Evolutionary conservation across 2,888 invertebrate genomes (phyloP), one percentile per base, ranked within the genome.

Genomic region (Diaphora mendica): DNA sequence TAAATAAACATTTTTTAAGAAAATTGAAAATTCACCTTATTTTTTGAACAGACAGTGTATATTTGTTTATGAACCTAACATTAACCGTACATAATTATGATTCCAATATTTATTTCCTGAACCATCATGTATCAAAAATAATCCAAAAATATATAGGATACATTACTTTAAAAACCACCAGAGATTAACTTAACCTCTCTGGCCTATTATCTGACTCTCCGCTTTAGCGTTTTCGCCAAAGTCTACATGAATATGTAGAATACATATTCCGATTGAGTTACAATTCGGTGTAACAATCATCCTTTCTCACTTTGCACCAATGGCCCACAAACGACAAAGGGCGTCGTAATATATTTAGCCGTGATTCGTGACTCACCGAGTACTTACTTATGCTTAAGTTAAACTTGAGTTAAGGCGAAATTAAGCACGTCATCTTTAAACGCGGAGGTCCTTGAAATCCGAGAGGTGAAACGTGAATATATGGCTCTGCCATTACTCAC

Each of bases 311-410:
- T 35, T 76, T 83, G 68, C 72, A 76, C 79, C 73, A 80, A 70
- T 86, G 84, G 78, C 83, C 86, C 82, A 86, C 83, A 86, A 82
- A 84, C 62, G 65, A 83, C 81, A 86, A 86, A 87, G 87, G 87
- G 82, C 81, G 62, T 76, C 3, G 48, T 44, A 75, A 81, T 90
- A 92, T 92, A 89, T 92, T 89, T 89, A 87, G 82, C 73, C 76
- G 74, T 88, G 87, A 86, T 85, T 90, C 90, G 74, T 89, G 89
- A 86, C 85, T 90, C 90, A 89, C 77, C 73, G 75, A 77, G 78
- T 51, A 78, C 79, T 81, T 78, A 78, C 74, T 80, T 77, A 78
- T 73, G 65, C 55, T 64, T 44, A 51, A 39, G 69, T 68, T 72
- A 80, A 70, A 55, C 70, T 70, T 69, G 26, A 68, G 33, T 64